Percentiles rank a stretch among this genome's conserved stretches.
Evolutionary conservation across 1,140 invertebrate species (phyloP).

Genomic region (Apocrypta bakeri): DNA sequence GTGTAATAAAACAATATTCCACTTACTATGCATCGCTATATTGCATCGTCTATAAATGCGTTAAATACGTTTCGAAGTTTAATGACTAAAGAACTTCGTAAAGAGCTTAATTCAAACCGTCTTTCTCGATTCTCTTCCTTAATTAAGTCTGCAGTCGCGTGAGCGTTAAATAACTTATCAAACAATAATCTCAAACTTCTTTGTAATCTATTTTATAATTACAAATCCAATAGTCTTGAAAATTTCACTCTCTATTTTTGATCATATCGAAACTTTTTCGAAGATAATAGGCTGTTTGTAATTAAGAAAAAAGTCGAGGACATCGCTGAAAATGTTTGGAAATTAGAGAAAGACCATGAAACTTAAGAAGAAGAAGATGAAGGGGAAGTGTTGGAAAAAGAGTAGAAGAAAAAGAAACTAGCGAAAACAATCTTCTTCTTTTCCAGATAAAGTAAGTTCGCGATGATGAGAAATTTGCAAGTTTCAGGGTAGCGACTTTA

Average conservation of each 20-base stretch:
- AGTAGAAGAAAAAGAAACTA: conserved; percentile 12
- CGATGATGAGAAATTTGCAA: conserved; percentile 51
- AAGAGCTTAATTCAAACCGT: conserved; percentile 11
- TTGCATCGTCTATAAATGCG: no score
- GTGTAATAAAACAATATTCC: no score
- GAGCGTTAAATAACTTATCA: conserved; percentile 40
- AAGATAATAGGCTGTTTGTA: conserved; percentile 33
- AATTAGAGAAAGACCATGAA: no score
- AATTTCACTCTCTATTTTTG: not conserved
- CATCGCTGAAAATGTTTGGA: not conserved
- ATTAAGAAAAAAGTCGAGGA: conserved; percentile 8
- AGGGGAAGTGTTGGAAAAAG: not conserved
- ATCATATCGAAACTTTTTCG: conserved; percentile 3
- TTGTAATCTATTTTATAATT: conserved; percentile 26
- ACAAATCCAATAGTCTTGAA: conserved; percentile 20
- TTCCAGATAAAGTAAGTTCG: conserved; percentile 36
- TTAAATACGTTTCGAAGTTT: conserved; percentile 3
- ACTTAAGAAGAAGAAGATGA: not conserved
- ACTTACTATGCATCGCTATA: no score
- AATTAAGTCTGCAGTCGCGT: conserved; percentile 36
- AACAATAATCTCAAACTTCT: conserved; percentile 24
- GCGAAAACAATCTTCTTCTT: conserved; percentile 26
- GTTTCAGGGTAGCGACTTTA: conserved; percentile 45
- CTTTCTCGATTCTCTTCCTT: conserved; percentile 7
- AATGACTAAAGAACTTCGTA: not conserved